Evolutionary conservation across 2,888 invertebrate genomes (phyloP), one percentile per base, ranked within the genome.

Genomic region (Syrphus vitripennis): DNA sequence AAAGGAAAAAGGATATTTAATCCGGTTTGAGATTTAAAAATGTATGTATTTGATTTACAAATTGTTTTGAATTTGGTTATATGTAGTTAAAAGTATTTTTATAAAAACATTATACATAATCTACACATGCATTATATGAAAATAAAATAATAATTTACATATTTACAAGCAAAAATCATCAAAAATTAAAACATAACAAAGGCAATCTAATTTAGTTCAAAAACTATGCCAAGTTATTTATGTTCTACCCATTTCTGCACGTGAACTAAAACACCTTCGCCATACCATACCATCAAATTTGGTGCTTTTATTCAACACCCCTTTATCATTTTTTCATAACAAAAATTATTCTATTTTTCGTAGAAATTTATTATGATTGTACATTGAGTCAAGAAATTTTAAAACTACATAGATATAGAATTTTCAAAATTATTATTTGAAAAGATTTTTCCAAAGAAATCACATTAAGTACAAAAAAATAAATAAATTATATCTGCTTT

Each of bases 151-250:
- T 57, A 34, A 57, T 37, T n/a, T n/a, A n/a, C n/a, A 21, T 42
- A 19, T 12, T 59, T 61, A 5, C 12, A 7, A 42, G 9, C 5
- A 21, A 57, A 31, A 50, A 74, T 53, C 31, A 26, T 4, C 63
- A 42, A 69, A 45, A 69, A 34, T 19, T 19, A 59, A 59, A 80
- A 26, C 63, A 63, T 48, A 37, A 63, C 37, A 63, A 40, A 42
- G 26, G 16, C 63, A 76, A 81, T 76, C 76, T 70, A 81, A 81
- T 76, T 70, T 71, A 31, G 70, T 71, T 76, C 24, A 45, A 69
- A 76, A 82, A 76, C 76, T 82, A 76, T 82, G 81, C 76, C 81
- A 82, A 71, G 81, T 70, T 82, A 82, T 82, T 82, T 76, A 76
- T 57, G 70, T 76, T 70, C 65, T 70, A 53, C 26, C 45, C 50